Evolutionary conservation across 2,113 vertebrate genomes (phyloP), one percentile per base, ranked within the genome.

Genomic region (Pteronura brasiliensis): DNA sequence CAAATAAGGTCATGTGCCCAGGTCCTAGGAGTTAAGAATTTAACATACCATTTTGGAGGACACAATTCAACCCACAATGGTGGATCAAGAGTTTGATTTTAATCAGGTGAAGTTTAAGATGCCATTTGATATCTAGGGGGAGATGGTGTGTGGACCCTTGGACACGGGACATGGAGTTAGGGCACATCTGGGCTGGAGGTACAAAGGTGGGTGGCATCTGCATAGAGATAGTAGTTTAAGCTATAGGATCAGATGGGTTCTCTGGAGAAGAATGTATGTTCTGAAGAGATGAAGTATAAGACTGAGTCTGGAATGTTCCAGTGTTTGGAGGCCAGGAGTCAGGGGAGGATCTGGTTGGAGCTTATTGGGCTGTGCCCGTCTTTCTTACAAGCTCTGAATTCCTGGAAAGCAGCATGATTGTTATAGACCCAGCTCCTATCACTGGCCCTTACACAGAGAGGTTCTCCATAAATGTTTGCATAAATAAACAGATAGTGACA

Each of bases 241-340:
- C 55, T 23, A 0, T 4, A 49, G 57, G 72, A 61, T 13, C 0
- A 0, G 36, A 39, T 61, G 77, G 7, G 29, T 3, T 69, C 44
- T 47, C 25, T 65, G 36, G 44, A 76, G 34, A 31, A 57, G 27
- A 27, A 52, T 25, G 21, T 25, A 29, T 57, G 36, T 36, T n/a
- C 21, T 69, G n/a, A 23, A 88, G 42, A 63, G 77, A 61, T 8
- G n/a, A 61, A 15, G 23, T 69, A 23, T 63, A 29, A 52, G 71
- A 63, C 63, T 25, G 34, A 29, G 42, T 7, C 13, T 36, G 34
- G 42, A 67, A 84, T 1, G 18, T 63, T 55, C n/a, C 27, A 12
- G n/a, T 77, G 47, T 84, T 85, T 61, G 34, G 34, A 39, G 61
- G 4, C 49, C 15, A n/a, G 63, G 31, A 57, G 77, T 80, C 1